Conservation (phyloP, 2,888 invertebrate genomes). For the Thymelicus lineola region DNA sequence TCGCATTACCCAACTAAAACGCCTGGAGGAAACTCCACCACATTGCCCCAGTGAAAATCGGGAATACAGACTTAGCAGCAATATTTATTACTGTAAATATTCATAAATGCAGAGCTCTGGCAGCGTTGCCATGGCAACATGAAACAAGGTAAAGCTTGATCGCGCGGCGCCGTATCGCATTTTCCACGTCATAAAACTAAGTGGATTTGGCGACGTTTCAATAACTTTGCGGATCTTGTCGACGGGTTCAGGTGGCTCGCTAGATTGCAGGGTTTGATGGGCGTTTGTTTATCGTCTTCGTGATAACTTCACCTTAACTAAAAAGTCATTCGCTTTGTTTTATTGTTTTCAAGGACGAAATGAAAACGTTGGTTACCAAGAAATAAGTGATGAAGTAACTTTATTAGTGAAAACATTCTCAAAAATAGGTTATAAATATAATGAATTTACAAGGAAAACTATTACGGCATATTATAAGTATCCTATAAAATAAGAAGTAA, state of each 20-base stretch:
- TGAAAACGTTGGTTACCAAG: too few species aligned
- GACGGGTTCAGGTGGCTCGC: conserved; percentile 39
- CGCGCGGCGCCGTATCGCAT: conserved; percentile 62
- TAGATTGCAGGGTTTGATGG: conserved; percentile 32
- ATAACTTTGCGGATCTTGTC: conserved; percentile 63
- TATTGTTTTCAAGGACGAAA: too few species aligned
- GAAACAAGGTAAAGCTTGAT: conserved; percentile 49
- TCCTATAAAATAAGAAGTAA: too few species aligned
- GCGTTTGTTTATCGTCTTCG: conserved; percentile 17
- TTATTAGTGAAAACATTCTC: too few species aligned
- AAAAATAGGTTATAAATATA: too few species aligned
- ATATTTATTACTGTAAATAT: conserved; percentile 1
- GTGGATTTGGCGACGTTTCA: conserved; percentile 80
- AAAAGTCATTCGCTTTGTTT: too few species aligned
- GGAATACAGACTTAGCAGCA: background rate
- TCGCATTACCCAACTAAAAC: background rate
- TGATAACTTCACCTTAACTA: background rate
- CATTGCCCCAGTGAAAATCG: background rate
- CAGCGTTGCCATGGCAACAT: conserved; percentile 48
- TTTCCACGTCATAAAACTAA: conserved; percentile 80
- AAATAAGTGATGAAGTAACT: too few species aligned
- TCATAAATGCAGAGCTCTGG: conserved; percentile 5
- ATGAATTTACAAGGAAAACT: too few species aligned
- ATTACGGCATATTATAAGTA: too few species aligned
- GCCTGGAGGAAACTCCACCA: background rate